Percentiles rank a stretch among this genome's conserved stretches.
Conservation (phyloP, 2,888 invertebrate species). For the Leptura quadrifasciata region DNA sequence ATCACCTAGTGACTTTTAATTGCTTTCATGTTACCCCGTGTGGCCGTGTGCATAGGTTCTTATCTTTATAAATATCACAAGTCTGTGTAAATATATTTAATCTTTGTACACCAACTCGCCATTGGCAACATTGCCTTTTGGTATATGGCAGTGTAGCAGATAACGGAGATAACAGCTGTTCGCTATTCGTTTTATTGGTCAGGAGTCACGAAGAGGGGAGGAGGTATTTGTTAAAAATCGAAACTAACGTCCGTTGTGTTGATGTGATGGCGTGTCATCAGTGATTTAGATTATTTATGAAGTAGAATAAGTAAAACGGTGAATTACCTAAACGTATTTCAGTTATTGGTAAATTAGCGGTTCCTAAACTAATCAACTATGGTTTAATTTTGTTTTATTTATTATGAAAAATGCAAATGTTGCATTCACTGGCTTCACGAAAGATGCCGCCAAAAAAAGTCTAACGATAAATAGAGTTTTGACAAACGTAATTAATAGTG, state of each 20-base stretch:
- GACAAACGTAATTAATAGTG: neutral
- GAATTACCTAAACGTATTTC: neutral
- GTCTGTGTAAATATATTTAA: too few species aligned
- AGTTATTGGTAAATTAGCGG: neutral
- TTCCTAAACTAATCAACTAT: neutral
- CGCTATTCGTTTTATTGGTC: neutral
- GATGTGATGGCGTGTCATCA: constrained; percentile 6
- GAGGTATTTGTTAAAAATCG: neutral
- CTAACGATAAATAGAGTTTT: constrained; percentile 26
- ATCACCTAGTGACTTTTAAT: too few species aligned
- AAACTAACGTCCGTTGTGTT: neutral
- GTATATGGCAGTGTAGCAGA: too few species aligned
- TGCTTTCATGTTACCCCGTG: too few species aligned
- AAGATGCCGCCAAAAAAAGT: constrained; percentile 44
- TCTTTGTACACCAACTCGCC: too few species aligned
- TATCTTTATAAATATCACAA: too few species aligned
- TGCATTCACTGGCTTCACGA: constrained; percentile 21
- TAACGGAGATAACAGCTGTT: constrained; percentile 16
- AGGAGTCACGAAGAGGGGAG: neutral
- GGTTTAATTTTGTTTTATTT: neutral
- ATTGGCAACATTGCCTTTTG: too few species aligned
- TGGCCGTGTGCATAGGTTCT: too few species aligned
- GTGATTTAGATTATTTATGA: constrained; percentile 1
- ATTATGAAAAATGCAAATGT: constrained; percentile 19
- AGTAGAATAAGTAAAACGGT: neutral